Evolutionary conservation across 2,888 invertebrate species (phyloP), one percentile per base, ranked within the genome.

Genomic region (Crioceris asparagi): DNA sequence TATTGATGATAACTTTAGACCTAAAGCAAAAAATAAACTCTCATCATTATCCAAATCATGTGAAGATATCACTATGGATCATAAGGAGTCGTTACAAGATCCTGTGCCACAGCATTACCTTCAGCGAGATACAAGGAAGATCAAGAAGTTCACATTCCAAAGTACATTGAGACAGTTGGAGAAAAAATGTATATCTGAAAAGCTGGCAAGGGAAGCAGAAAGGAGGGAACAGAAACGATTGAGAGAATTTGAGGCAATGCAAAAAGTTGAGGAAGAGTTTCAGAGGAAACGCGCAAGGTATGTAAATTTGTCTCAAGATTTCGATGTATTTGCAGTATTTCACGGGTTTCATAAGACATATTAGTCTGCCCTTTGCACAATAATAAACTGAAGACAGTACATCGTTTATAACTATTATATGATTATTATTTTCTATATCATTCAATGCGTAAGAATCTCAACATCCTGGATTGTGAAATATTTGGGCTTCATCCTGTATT

Each of bases 181-280:
- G 64, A 66, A 84, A 41, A 73, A 77, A 31, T 66, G 77, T 35
- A 62, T 86, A 33, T 80, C 85, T 1, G 84, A 85, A 54, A 79
- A 77, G 60, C 67, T 85, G 40, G 80, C 82, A 12, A 74, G 73
- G 45, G 83, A 85, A 56, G 83, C 82, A 0, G 83, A 85, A 54
- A 70, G 75, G 36, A 82, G 81, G 61, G 83, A 86, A 61, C 76
- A 77, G 36, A 79, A 83, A 61, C 65, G 85, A 35, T 68, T 77
- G 38, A 74, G 77, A 41, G 86, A 87, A 61, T 68, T 84, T 53
- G 84, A 86, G 62, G 83, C 82, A 45, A 84, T 88, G 81, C 74
- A 80, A 52, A 75, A 80, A 56, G 87, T 87, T 3, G 86, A 87
- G 57, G 86, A 87, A 57, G 87, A 88, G 61, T 88, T 88, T 61